A percentile compares a stretch with the other conserved stretches of the same genome.
Conservation (phyloP, 1,140 invertebrate genomes). For the Apis mellifera region DNA sequence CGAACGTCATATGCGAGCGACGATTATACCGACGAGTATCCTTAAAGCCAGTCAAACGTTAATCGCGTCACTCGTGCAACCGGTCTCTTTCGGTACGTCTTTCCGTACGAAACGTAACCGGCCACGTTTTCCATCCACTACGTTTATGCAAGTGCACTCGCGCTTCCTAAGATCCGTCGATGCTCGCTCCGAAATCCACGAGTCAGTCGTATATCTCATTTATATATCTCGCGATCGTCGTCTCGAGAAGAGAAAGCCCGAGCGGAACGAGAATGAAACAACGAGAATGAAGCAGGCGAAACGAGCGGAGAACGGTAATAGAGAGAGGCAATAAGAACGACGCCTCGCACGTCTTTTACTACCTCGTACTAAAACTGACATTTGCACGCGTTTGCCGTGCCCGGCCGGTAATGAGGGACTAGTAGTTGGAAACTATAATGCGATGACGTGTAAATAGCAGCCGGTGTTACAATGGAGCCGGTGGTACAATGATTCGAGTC, state of each 20-base stretch:
- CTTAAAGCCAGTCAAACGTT: neutral
- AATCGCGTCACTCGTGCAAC: neutral
- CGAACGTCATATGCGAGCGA: too few species aligned
- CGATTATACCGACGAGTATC: neutral
- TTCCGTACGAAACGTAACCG: neutral
- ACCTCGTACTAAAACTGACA: conserved; percentile 53
- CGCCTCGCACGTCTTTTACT: conserved; percentile 55
- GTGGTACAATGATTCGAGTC: conserved; percentile 24
- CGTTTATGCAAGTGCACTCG: neutral
- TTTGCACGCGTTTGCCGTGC: conserved; percentile 49
- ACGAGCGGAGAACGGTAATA: neutral
- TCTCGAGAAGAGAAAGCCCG: conserved; percentile 18
- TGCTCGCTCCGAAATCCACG: conserved; percentile 15
- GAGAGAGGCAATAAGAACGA: conserved; percentile 36
- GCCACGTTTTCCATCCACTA: neutral
- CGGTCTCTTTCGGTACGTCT: neutral
- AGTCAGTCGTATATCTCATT: conserved; percentile 39
- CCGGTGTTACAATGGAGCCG: conserved; percentile 39
- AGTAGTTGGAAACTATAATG: conserved; percentile 49
- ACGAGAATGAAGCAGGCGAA: conserved; percentile 12
- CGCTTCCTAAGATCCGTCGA: neutral
- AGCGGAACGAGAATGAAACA: conserved; percentile 46
- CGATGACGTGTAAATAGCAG: conserved; percentile 62
- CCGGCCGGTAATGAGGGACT: conserved; percentile 47
- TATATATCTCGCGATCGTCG: conserved; percentile 42